phyloP scores from a whole-genome alignment of 2,888 invertebrate species.

The Drosophila picticornis region DNA sequence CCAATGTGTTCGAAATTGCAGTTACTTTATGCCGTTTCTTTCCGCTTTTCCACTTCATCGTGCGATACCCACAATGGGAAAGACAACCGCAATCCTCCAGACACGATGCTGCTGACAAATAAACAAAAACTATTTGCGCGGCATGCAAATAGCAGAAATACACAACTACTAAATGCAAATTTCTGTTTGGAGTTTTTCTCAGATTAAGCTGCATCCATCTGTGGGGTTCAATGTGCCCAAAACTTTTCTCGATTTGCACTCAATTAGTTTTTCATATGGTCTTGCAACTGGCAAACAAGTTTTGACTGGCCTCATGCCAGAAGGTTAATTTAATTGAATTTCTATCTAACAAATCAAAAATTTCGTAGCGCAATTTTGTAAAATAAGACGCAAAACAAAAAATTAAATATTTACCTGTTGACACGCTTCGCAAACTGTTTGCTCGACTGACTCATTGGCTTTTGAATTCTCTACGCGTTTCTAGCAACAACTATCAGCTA shows the following conservation, averaged over 20 bases:
- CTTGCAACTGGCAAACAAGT: slow-evolving; percentile 4
- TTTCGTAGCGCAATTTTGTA: slow-evolving; percentile 21
- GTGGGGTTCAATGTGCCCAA: slow-evolving; percentile 47
- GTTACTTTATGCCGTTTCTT: not conserved
- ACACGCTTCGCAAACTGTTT: slow-evolving; percentile 29
- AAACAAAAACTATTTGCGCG: slow-evolving; percentile 38
- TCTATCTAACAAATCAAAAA: slow-evolving; percentile 6
- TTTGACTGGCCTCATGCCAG: slow-evolving; percentile 24
- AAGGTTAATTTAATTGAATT: slow-evolving; percentile 58
- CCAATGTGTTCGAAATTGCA: not conserved
- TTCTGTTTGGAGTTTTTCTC: slow-evolving; percentile 3
- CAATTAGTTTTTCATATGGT: not conserved
- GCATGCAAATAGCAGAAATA: slow-evolving; percentile 25
- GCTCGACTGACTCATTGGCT: slow-evolving; percentile 40
- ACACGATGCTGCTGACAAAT: slow-evolving; percentile 18
- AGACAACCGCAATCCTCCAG: slow-evolving; percentile 29
- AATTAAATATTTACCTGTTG: slow-evolving; percentile 32
- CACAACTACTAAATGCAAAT: slow-evolving; percentile 28
- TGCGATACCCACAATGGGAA: not conserved
- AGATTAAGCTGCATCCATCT: not conserved
- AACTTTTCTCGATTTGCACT: slow-evolving; percentile 4
- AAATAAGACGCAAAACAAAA: slow-evolving; percentile 19
- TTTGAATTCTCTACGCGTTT: slow-evolving; percentile 45
- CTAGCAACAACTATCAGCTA: slow-evolving; percentile 38
- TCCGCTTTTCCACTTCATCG: slow-evolving; percentile 2